Evolutionary conservation across 2,797 vertebrate genomes (phyloP), one percentile per base, ranked within the genome.

Genomic region (Hapalemur alaotrensis): DNA sequence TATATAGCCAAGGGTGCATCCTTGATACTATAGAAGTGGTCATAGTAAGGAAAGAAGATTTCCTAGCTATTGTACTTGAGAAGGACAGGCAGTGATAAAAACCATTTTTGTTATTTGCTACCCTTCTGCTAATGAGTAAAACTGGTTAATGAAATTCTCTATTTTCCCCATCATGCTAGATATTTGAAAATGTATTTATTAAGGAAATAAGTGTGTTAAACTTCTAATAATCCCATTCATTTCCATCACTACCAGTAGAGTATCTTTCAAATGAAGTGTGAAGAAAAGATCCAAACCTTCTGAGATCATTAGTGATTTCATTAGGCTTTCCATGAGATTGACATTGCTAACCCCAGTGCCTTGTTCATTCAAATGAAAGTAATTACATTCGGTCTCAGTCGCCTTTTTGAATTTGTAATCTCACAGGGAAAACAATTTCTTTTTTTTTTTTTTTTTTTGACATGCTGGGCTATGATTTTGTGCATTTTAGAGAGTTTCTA

Each of bases 181-280:
- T 93, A 70, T 92, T n/a, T 80, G 32, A 92, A 97, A 81, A 84
- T 90, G 20, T 85, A 84, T 79, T 54, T 41, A 59, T 30, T 20
- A 9, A 85, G n/a, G 54, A 91, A 96, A 88, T 85, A 84, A 83
- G 12, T 85, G 12, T 65, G 23, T 41, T 73, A 81, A 78, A 38
- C 38, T 85, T 93, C 78, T 91, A 88, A 91, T 61, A 93, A 88
- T 69, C n/a, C 84, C 87, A 96, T 90, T 92, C n/a, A 79, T 92
- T 96, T 91, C 46, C 25, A 82, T 84, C 61, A 82, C 43, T 81
- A 63, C 25, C 48, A 7, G 61, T 87, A 69, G 13, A 91, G 15
- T 61, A 84, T 41, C 54, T 81, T 95, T 92, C 59, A 93, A 95
- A 85, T 85, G 59, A 70, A 96, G 86, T 63, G 52, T 80, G n/a